These are phyloP conservation scores for Chrysotoxum bicinctum DNA, from an alignment of 2,888 invertebrate genomes.

Conservation along the genomic window DNA sequence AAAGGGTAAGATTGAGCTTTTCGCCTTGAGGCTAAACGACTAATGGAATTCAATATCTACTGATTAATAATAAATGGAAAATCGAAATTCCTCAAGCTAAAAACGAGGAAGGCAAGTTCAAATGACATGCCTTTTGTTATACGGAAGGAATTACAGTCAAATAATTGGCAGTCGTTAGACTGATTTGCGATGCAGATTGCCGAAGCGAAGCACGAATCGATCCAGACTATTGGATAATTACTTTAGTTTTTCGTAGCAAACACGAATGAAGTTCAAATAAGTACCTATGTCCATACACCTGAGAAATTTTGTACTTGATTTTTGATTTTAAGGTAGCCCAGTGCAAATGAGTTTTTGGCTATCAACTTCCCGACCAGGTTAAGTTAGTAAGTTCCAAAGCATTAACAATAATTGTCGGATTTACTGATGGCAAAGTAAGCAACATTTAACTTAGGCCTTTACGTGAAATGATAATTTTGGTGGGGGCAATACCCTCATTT, in stretches of 20 bases:
- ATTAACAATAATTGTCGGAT: too few relatives aligned
- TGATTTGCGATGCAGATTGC: conserved; percentile 14
- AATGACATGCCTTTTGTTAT: conserved; percentile 4
- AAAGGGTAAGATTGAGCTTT: neutral
- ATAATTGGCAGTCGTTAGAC: conserved; percentile 24
- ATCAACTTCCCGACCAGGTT: too few relatives aligned
- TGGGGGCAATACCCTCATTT: too few relatives aligned
- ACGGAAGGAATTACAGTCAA: conserved; percentile 5
- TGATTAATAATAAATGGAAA: conserved; percentile 27
- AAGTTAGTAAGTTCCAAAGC: too few relatives aligned
- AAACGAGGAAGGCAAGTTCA: neutral
- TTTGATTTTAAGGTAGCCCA: too few relatives aligned
- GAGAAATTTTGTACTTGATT: too few relatives aligned
- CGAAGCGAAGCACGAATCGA: neutral
- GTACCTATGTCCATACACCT: neutral
- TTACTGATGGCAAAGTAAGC: too few relatives aligned
- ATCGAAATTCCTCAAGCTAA: conserved; percentile 1
- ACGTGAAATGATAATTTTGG: too few relatives aligned
- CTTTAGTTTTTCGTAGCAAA: neutral
- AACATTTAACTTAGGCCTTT: too few relatives aligned
- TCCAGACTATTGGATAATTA: neutral
- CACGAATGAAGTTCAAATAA: neutral
- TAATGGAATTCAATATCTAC: conserved; percentile 11
- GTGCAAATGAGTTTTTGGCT: too few relatives aligned
- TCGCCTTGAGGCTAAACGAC: neutral